Evolutionary conservation across 2,797 vertebrate genomes (phyloP).

Genomic region (Helicolenus hilgendorfi): DNA sequence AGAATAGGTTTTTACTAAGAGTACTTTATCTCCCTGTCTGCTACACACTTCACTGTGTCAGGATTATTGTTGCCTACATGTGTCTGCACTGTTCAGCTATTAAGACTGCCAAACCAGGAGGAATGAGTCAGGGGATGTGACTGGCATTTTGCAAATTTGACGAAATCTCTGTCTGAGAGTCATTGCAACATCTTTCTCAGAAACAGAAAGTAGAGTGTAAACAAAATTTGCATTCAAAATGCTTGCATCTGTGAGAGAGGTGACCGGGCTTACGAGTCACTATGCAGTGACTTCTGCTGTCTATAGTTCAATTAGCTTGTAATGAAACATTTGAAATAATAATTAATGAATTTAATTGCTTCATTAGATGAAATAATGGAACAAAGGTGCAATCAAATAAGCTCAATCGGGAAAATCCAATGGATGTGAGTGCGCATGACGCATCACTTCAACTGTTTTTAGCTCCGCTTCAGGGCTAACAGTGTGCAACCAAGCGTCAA

Average conservation of each 20-base stretch:
- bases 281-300: not conserved
- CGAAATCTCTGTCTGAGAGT: constrained; percentile 39
- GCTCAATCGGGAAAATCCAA: not conserved
- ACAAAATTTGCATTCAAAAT: constrained; percentile 46
- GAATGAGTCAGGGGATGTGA: constrained; percentile 56
- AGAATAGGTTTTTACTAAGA: constrained; percentile 57
- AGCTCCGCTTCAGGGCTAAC: no score
- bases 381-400: not conserved
- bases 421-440: no score
- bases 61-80: constrained; percentile 59
- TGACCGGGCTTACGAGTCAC: constrained; percentile 8
- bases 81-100: constrained; percentile 41
- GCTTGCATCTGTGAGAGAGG: not conserved
- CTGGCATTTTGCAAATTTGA: constrained; percentile 49
- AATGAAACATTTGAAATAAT: not conserved
- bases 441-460: no score
- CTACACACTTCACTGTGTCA: constrained; percentile 41
- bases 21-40: constrained; percentile 63
- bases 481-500: no score
- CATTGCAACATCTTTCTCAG: constrained; percentile 11
- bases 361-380: not conserved
- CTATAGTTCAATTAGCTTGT: not conserved
- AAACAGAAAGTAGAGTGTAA: constrained; percentile 17
- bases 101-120: constrained; percentile 16
- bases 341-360: not conserved